Evolutionary conservation across 2,888 invertebrate genomes (phyloP), one percentile per base, ranked within the genome.

Genomic region (Sipha maydis): DNA sequence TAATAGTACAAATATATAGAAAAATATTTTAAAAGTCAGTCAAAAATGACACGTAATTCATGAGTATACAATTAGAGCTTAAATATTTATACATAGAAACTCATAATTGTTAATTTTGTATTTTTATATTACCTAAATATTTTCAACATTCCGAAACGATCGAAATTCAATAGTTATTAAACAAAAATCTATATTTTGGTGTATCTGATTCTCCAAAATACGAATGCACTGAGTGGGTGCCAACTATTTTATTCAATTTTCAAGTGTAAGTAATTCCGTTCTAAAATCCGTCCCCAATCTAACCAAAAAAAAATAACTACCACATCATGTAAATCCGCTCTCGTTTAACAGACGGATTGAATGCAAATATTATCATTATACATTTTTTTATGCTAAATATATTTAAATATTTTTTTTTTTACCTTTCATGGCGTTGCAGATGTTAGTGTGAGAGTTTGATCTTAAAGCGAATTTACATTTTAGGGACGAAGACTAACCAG

Each of bases 351-450:
- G 61, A 25, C 61, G 21, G 21, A 61, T 2, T 61, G 61, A 28
- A 9, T 38, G 8, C 9, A 67, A 80, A 31, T 71, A 71, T 71
- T 80, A 67, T 80, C 1, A 38, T 34, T 67, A 69, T 69, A 67
- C 67, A 69, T 80, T n/a, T 67, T n/a, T 80, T 69, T 80, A 67
- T 28, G 67, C 28, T 41, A 67, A 79, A 34, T 25, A 5, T 56
- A 79, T 79, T 61, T 17, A 79, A 79, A 79, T 79, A 34, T 56
- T 56, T 54, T 79, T 79, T 56, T 31, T 56, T 25, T 8, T 56
- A 25, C 4, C 7, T 9, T 3, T 3, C 28, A 14, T 17, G 28
- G 17, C 28, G 28, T 31, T 17, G 17, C 14, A 71, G 19, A 21
- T 80, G 38, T 41, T 38, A 67, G n/a, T 9, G 38, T 21, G 1